Evolutionary conservation across 1,140 invertebrate species (phyloP), one percentile per base, ranked within the genome.

Genomic region (Ceratosolen solmsi): DNA sequence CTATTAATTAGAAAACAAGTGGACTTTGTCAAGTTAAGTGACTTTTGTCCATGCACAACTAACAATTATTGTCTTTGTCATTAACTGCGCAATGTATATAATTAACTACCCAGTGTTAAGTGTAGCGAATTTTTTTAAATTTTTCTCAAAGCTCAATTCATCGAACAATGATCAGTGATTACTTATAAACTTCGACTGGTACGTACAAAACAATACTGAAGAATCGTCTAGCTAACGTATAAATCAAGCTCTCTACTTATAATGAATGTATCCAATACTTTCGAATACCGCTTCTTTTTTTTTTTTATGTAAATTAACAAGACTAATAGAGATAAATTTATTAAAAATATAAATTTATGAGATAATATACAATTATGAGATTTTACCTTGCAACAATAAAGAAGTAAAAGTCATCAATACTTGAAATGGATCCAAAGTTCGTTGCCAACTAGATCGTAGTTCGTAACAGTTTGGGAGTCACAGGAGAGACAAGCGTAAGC

Each of bases 401-500:
- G 22, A 17, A 38, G 15, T 68, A 22, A 71, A n/a, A 33, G n/a
- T n/a, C n/a, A n/a, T 36, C 22, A 60, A 73, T 27, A 73, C n/a
- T 73, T 80, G 70, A 80, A 80, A 2, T 38, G 2, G 25, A 38
- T 80, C 78, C 70, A 80, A 80, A 27, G 2, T 27, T 46, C 25
- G 22, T 33, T 73, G 70, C 70, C 78, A 80, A 60, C 15, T 30
- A 27, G 36, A 63, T 73, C 25, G 9, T 72, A 58, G 36, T 77
- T 77, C 38, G 5, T 63, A 46, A 27, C 5, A 15, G 17, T 8
- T 27, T 49, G n/a, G 15, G 13, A 46, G 54, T 2, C 38, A 30
- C 33, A 17, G 36, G 25, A 63, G 74, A 56, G 46, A 25, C 46
- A 70, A 60, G 49, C 41, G 36, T 2, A 54, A 79, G n/a, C n/a